These are phyloP conservation scores for Acleris laterana DNA, from an alignment of 2,888 invertebrate genomes.

Conservation along the genomic window DNA sequence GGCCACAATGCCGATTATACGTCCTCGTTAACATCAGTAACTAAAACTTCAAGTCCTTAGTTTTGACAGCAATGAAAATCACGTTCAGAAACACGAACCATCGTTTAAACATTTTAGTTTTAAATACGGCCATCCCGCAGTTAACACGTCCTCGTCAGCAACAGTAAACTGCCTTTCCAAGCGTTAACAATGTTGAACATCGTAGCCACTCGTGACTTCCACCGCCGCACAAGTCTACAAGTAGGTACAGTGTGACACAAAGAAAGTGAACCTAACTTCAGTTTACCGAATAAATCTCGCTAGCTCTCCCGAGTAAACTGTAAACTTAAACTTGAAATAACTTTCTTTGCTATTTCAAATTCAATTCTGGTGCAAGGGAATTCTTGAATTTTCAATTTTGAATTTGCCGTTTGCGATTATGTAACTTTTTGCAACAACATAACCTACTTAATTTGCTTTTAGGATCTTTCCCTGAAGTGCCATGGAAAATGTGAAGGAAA, in stretches of 20 bases:
- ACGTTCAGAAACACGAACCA: too few relatives aligned
- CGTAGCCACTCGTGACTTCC: conserved; percentile 3
- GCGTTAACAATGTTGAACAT: background rate
- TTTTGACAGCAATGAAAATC: too few relatives aligned
- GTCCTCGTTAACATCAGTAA: too few relatives aligned
- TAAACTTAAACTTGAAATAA: conserved; percentile 45
- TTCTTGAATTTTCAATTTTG: conserved; percentile 37
- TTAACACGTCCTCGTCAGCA: background rate
- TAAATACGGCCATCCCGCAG: background rate
- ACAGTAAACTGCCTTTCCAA: background rate
- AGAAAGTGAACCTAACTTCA: conserved; percentile 65
- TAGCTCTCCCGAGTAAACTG: conserved; percentile 54
- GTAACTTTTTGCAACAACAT: conserved; percentile 8
- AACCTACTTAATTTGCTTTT: background rate
- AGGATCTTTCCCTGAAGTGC: background rate
- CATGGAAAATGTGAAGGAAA: background rate
- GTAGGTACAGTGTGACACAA: conserved; percentile 69
- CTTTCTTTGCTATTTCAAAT: conserved; percentile 52
- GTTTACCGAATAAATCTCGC: conserved; percentile 69
- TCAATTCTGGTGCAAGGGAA: conserved; percentile 47
- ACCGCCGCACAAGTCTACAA: conserved; percentile 39
- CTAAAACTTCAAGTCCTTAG: too few relatives aligned
- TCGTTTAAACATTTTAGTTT: too few relatives aligned
- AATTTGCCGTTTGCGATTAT: conserved; percentile 18
- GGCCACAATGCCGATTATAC: too few relatives aligned